Base-by-base conservation (phyloP, 1,140 invertebrate species). In the Tetragnatha versicolor region DNA sequence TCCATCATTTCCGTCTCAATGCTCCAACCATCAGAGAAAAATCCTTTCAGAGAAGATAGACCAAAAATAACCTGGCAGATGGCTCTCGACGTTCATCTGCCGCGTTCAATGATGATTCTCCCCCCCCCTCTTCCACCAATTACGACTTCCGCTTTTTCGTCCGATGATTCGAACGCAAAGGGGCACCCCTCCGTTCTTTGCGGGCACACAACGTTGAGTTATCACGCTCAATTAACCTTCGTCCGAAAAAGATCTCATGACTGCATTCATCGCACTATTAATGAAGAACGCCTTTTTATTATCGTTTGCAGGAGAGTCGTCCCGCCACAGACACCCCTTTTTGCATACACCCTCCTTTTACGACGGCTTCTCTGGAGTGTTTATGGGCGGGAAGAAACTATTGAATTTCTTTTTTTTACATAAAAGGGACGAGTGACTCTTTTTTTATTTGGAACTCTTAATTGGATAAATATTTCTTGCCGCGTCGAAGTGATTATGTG, bases 211-310 rank as follows among this genome's bases (percentile, higher is more conserved):
- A 31, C 35, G 31, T 58, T 31, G 14, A 55, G 20, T 27, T 33
- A 33, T 31, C 55, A 58, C 55, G 29, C 55, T 58, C 55, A 58
- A 58, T 58, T 58, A 58, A 58, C 55, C 31, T 27, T 31, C 29
- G n/a, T n/a, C n/a, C n/a, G n/a, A n/a, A n/a, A n/a, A n/a, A n/a
- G n/a, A n/a, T n/a, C n/a, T n/a, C n/a, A n/a, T n/a, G n/a, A n/a
- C n/a, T 58, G 35, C 29, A 58, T 33, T 58, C 55, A 33, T 58
- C 55, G 35, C 31, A 33, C 35, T n/a, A 58, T 27, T 58, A 58
- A 58, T 31, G 27, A 58, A 33, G 55, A 4, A 33, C 14, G 14
- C 2, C n/a, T 55, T 58, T 58, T 33, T 58, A 0, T 20, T 33
- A 33, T 35, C 55, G 5, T 58, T 58, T 58, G 55, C 31, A 58